Evolutionary conservation across 2,888 invertebrate genomes (phyloP).

Genomic region (Brachyptera putata): DNA sequence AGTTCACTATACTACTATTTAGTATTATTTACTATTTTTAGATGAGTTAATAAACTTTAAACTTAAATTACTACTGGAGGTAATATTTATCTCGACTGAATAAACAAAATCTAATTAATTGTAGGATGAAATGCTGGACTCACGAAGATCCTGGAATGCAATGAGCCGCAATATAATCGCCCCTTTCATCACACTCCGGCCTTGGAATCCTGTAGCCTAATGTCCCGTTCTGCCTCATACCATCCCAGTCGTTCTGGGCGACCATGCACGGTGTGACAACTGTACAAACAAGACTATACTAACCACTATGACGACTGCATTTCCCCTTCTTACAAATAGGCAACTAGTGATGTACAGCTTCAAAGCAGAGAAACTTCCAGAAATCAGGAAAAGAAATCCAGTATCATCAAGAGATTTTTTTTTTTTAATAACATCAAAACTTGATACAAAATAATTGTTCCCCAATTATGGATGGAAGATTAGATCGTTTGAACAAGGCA

Average conservation of each 20-base stretch:
- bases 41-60: slow-evolving; percentile 10
- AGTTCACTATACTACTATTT: no score
- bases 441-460: no score
- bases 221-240: slow-evolving; percentile 45
- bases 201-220: slow-evolving; percentile 54
- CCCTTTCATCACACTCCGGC: slow-evolving; percentile 60
- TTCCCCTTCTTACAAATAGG: background rate
- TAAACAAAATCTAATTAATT: no score
- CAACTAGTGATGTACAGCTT: background rate
- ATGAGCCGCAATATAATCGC: slow-evolving; percentile 52
- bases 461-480: no score
- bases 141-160: slow-evolving; percentile 66
- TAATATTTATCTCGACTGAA: background rate
- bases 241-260: slow-evolving; percentile 48
- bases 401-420: no score
- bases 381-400: no score
- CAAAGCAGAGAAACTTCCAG: background rate
- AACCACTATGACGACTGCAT: no score
- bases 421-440: no score
- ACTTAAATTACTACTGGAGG: background rate
- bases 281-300: slow-evolving; percentile 27
- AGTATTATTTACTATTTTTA: no score
- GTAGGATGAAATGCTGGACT: slow-evolving; percentile 39
- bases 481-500: no score
- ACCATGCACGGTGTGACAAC: slow-evolving; percentile 41